Conservation (phyloP, 1,140 invertebrate genomes). For the Procambarus clarkii region DNA sequence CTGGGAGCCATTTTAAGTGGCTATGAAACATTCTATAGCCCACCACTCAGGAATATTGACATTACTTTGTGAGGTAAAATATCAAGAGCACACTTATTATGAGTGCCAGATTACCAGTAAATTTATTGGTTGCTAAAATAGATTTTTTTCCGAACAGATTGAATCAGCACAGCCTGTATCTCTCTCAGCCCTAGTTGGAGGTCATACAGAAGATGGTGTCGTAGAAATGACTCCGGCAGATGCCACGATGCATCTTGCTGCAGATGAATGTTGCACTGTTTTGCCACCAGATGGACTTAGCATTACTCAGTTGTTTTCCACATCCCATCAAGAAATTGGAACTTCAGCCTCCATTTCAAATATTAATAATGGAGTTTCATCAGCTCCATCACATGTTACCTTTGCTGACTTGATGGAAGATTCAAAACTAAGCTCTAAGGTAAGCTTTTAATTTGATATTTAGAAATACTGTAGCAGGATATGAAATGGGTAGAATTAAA, state of each 20-base stretch:
- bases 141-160: conserved; percentile 24
- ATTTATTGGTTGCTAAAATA: no score
- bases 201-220: conserved; percentile 23
- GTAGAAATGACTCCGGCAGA: conserved; percentile 40
- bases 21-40: no score
- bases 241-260: conserved; percentile 56
- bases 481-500: background rate
- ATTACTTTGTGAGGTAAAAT: no score
- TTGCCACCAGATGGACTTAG: conserved; percentile 38
- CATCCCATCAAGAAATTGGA: background rate
- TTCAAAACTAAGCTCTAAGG: conserved; percentile 43
- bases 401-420: conserved; percentile 39
- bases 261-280: conserved; percentile 47
- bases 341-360: background rate
- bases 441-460: background rate
- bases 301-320: conserved; percentile 48
- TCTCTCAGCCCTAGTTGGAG: conserved; percentile 27
- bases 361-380: background rate
- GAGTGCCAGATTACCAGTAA: no score
- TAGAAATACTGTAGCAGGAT: background rate
- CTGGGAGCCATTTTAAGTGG: no score
- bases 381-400: conserved; percentile 9
- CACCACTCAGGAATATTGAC: no score
- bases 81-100: no score
- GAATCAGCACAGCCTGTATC: conserved; percentile 23